These are phyloP conservation scores for Monochamus saltuarius DNA, from an alignment of 1,140 invertebrate genomes.

Conservation along the genomic window DNA sequence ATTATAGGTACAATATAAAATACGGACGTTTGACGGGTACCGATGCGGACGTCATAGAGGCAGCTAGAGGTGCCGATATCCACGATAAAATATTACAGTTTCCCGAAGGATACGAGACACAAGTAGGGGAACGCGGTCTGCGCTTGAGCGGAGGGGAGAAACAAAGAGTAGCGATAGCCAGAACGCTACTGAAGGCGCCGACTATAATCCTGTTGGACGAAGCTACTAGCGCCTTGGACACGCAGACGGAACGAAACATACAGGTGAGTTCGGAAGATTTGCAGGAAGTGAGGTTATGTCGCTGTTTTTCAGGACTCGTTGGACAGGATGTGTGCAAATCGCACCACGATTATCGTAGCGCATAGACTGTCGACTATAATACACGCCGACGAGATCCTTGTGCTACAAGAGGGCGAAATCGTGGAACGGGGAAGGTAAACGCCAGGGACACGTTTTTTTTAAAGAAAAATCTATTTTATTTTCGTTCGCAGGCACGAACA, in stretches of 20 bases:
- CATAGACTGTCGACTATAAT: conserved; percentile 92
- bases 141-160: conserved; percentile 88
- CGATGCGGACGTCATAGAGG: conserved; percentile 82
- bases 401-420: conserved; percentile 86
- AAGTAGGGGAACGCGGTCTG: conserved; percentile 79
- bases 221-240: conserved; percentile 84
- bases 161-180: conserved; percentile 89
- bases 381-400: conserved; percentile 90
- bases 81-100: conserved; percentile 89
- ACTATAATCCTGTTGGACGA: conserved; percentile 79
- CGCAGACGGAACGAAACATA: conserved; percentile 82
- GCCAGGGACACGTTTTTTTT: background rate
- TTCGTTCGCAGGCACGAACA: conserved; percentile 75
- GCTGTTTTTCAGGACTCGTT: conserved; percentile 59
- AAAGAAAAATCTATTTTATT: conserved; percentile 53
- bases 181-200: conserved; percentile 86
- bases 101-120: conserved; percentile 84
- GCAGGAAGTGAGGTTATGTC: background rate
- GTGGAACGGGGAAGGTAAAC: conserved; percentile 83
- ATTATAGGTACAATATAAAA: conserved; percentile 87
- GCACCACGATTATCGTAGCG: conserved; percentile 90
- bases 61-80: conserved; percentile 90
- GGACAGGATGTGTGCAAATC: conserved; percentile 70
- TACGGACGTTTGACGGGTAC: conserved; percentile 82
- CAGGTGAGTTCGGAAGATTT: conserved; percentile 51